phyloP scores from a whole-genome alignment of 2,797 vertebrate genomes.

The Acomys russatus region DNA sequence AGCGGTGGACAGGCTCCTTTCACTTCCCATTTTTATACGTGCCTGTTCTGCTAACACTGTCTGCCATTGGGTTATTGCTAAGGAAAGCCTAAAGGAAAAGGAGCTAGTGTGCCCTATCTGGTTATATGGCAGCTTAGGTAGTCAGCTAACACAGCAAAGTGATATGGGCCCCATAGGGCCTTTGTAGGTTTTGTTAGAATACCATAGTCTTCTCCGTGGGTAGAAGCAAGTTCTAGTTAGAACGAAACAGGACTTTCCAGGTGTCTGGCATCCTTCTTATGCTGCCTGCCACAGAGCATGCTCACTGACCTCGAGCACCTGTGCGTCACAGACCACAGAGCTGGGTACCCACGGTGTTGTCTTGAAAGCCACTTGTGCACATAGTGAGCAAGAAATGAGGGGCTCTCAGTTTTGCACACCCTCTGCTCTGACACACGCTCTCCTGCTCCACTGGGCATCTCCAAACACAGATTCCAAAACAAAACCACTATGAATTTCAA shows the following conservation, averaged over 20 bases:
- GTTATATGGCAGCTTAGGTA: background rate
- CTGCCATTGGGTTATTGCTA: background rate
- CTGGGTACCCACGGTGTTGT: background rate
- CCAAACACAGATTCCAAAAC: background rate
- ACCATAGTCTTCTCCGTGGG: background rate
- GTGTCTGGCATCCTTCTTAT: background rate
- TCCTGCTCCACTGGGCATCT: background rate
- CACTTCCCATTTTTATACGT: background rate
- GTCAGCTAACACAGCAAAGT: background rate
- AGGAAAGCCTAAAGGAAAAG: background rate
- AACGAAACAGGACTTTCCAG: background rate
- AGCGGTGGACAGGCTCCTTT: background rate
- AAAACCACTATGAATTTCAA: background rate
- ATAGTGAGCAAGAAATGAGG: background rate
- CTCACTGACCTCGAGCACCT: background rate
- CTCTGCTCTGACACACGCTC: accelerated
- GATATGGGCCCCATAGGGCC: background rate
- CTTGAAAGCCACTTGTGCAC: background rate
- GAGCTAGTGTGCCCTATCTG: background rate
- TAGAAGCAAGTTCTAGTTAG: background rate
- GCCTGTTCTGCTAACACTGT: background rate
- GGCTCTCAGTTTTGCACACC: background rate
- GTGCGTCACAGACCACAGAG: background rate
- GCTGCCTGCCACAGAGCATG: background rate
- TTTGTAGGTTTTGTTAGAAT: background rate